Base-by-base conservation (phyloP, 1,140 invertebrate species). In the Drosophila tristis region DNA sequence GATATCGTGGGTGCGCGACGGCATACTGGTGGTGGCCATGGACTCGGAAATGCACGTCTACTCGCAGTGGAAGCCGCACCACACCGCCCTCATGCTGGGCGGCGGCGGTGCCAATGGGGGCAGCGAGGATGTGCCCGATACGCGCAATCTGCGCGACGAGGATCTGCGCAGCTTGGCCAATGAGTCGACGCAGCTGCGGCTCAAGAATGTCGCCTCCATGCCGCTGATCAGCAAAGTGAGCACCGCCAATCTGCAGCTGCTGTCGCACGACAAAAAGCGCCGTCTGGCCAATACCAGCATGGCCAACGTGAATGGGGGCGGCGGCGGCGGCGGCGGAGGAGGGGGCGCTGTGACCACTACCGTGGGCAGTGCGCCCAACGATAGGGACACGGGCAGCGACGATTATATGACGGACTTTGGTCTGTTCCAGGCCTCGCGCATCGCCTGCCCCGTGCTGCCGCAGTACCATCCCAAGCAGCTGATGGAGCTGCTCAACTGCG, bases 21-120 rank as follows among this genome's bases (percentile, higher is more conserved):
- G 99, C 4, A 98, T 99, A 71, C 93, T 99, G 4, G 97, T 99
- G 0, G 98, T 99, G 5, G 99, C 98, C 23, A 99, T 99, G 98
- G 98, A 99, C 90, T 99, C 98, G 31, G 99, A 99, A 92, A 99
- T 99, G 98, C 98, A 99, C 84, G 98, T 99, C 0, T 99, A 99
- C 91, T 98, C 98, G 0, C 99, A 99, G 91, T 99, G 99, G 98
- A 97, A 97, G 80, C 96, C 96, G 0, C 79, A 91, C 5, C 78
- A 86, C 55, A 80, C 77, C 20, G 59, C 76, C 29, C 65, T 78
- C 25, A 78, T 45, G 74, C 59, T 5, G 91, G 54, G 63, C 0
- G 43, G 64, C 0, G 20, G 20, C 20, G 20, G 1, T 2, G 45
- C 39, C 0, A 63, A 55, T 0, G 49, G 67, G 0, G 70, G 63